Conservation (phyloP, 2,113 vertebrate species). For the Nesogale talazaci region DNA sequence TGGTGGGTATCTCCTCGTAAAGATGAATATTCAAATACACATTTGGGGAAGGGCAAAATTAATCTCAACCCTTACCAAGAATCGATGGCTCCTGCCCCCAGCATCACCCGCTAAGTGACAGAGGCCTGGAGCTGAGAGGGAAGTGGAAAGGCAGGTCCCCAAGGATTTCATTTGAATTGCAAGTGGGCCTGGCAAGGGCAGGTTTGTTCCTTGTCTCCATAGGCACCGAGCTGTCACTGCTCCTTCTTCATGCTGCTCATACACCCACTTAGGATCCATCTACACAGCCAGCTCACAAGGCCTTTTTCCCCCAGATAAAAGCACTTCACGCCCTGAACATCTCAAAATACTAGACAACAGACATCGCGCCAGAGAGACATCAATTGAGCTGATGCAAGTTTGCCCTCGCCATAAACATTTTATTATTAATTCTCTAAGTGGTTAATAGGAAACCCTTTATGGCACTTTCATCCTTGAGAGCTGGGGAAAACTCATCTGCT, state of each 20-base stretch:
- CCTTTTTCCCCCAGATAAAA: slow-evolving; percentile 7
- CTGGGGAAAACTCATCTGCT: background rate
- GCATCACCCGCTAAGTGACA: background rate
- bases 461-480: slow-evolving; percentile 41
- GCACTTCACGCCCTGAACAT: background rate
- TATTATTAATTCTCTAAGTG: slow-evolving; percentile 47
- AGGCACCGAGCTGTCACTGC: fast-evolving
- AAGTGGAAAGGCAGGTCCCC: background rate
- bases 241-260: background rate
- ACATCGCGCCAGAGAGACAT: background rate
- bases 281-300: background rate
- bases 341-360: background rate
- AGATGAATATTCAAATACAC: background rate
- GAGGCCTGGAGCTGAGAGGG: background rate
- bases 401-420: slow-evolving; percentile 33
- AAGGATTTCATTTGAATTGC: background rate
- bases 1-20: too few species aligned
- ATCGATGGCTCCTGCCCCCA: background rate
- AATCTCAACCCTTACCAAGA: background rate
- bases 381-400: background rate
- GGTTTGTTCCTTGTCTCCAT: background rate
- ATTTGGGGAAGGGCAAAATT: background rate
- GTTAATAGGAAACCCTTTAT: slow-evolving; percentile 21
- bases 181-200: background rate
- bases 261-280: background rate